Conservation (phyloP, 1,140 invertebrate species). For the Ostrea denselamellosa region DNA sequence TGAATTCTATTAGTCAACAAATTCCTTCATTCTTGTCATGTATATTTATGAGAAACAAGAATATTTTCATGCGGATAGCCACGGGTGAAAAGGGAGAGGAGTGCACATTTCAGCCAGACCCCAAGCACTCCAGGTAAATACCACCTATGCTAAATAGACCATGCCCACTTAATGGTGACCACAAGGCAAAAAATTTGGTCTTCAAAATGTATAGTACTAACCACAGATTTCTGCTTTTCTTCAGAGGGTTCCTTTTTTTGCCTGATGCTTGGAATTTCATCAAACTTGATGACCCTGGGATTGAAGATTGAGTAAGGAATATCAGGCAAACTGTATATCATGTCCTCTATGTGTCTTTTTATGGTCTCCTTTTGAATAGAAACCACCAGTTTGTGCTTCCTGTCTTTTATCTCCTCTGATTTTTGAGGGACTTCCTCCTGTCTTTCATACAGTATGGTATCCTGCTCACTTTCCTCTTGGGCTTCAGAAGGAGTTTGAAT, state of each 20-base stretch:
- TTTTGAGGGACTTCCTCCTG: constrained; percentile 29
- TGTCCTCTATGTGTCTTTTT: constrained; percentile 54
- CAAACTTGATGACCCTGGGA: constrained; percentile 15
- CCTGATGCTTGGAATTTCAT: constrained; percentile 25
- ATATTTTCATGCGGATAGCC: no score
- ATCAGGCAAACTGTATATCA: constrained; percentile 56
- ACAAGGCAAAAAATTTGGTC: no score
- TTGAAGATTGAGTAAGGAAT: constrained; percentile 59
- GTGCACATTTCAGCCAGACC: no score
- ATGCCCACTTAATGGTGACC: no score
- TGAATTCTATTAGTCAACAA: no score
- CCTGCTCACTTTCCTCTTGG: constrained; percentile 49
- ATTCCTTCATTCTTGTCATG: no score
- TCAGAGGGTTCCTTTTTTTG: background rate
- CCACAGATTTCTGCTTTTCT: background rate
- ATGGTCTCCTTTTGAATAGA: constrained; percentile 45
- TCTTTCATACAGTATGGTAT: constrained; percentile 44
- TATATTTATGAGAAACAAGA: no score
- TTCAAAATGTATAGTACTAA: background rate
- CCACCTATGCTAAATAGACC: no score
- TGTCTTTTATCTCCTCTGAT: constrained; percentile 22
- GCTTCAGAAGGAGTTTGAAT: background rate
- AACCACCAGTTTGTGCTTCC: constrained; percentile 42
- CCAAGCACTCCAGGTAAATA: no score
- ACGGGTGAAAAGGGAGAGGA: no score